Percentiles rank a stretch among this genome's conserved stretches.
phyloP scores from a whole-genome alignment of 2,113 vertebrate species.

The Illadopsis cleaveri region DNA sequence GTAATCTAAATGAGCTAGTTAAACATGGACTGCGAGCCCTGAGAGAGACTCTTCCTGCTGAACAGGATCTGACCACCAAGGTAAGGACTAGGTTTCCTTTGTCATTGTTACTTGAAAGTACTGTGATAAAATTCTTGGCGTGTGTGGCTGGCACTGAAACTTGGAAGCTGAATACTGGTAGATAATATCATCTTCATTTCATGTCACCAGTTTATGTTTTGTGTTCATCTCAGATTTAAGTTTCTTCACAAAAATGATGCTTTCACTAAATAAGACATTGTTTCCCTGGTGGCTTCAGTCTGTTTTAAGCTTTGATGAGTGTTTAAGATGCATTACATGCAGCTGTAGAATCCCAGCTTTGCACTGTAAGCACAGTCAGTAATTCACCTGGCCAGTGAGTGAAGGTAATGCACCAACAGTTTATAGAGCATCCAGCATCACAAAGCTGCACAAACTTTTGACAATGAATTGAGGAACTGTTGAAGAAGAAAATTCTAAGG shows the following conservation, averaged over 20 bases:
- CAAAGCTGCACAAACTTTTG: background rate
- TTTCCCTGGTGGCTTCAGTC: background rate
- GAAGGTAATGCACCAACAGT: background rate
- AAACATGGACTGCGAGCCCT: constrained; percentile 94
- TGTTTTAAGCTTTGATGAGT: background rate
- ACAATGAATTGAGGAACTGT: background rate
- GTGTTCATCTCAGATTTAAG: background rate
- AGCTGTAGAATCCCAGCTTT: background rate
- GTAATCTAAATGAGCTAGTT: constrained; percentile 92
- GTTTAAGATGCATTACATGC: background rate
- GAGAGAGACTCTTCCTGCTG: constrained; percentile 93
- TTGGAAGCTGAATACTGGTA: background rate
- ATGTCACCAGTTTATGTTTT: background rate
- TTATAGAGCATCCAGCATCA: background rate
- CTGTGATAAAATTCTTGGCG: background rate
- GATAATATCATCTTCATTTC: background rate
- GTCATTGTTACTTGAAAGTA: background rate
- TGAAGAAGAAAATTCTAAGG: background rate
- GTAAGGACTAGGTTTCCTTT: constrained; percentile 60
- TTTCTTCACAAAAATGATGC: background rate
- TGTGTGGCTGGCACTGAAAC: background rate
- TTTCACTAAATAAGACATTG: background rate
- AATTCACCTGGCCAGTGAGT: background rate
- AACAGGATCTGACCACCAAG: constrained; percentile 97
- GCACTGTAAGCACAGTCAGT: background rate